Conservation (phyloP, 2,113 vertebrate genomes). For the Xiphorhynchus elegans region DNA sequence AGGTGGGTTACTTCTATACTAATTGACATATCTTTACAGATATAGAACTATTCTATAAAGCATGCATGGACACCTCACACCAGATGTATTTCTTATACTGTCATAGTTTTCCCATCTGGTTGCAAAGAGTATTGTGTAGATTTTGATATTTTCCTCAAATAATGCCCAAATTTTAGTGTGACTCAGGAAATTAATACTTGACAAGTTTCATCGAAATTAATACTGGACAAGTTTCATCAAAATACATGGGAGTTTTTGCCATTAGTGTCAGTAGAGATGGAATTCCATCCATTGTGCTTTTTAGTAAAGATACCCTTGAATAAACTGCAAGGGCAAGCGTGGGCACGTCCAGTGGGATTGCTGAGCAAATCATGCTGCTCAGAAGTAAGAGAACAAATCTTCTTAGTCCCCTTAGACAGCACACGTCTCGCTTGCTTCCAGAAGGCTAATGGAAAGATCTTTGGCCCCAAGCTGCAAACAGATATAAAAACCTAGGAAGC, state of each 20-base stretch:
- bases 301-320: not conserved
- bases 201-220: not conserved
- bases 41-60: not conserved
- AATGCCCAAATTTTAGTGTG: not conserved
- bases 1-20: not conserved
- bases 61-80: not conserved
- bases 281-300: not conserved
- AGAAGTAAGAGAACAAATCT: not conserved
- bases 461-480: not conserved
- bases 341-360: not conserved
- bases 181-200: conserved; percentile 1
- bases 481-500: not conserved
- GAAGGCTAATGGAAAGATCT: not conserved
- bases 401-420: not conserved
- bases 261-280: not conserved
- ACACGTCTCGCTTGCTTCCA: not conserved
- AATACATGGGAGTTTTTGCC: not conserved
- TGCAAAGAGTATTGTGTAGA: not conserved
- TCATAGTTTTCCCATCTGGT: not conserved
- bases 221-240: not conserved
- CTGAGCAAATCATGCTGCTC: not conserved
- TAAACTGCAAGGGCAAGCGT: not conserved
- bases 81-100: not conserved
- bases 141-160: not conserved
- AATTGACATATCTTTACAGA: not conserved